Conservation (phyloP, 2,888 invertebrate species). For the Parnassius smintheus region DNA sequence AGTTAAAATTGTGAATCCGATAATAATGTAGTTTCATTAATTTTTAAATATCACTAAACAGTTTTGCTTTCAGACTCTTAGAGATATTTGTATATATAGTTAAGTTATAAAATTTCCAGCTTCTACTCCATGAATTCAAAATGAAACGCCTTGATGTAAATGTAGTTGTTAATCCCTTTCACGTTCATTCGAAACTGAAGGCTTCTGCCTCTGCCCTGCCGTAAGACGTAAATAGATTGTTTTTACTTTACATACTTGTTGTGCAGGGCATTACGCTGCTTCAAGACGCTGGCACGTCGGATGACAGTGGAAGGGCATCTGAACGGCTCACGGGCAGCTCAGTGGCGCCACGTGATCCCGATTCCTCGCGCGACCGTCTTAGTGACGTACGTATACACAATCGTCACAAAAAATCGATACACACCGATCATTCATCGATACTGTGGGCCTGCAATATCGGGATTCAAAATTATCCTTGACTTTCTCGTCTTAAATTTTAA, state of each 20-base stretch:
- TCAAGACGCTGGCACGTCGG: slow-evolving; percentile 91
- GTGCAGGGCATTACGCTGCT: slow-evolving; percentile 87
- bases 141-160: background rate
- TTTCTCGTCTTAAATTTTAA: background rate
- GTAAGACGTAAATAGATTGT: slow-evolving; percentile 27
- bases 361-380: slow-evolving; percentile 91
- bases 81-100: too few relatives aligned
- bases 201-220: slow-evolving; percentile 12
- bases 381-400: slow-evolving; percentile 87
- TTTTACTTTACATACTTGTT: slow-evolving; percentile 43
- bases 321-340: slow-evolving; percentile 90
- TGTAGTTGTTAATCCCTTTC: slow-evolving; percentile 12
- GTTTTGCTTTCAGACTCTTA: too few relatives aligned
- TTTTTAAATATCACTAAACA: too few relatives aligned
- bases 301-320: slow-evolving; percentile 91
- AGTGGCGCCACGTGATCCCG: slow-evolving; percentile 88
- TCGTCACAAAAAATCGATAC: slow-evolving; percentile 25
- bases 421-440: slow-evolving; percentile 1
- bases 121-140: too few relatives aligned
- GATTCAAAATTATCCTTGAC: slow-evolving; percentile 15
- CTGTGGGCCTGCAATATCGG: slow-evolving; percentile 17
- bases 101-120: too few relatives aligned
- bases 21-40: too few relatives aligned
- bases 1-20: too few relatives aligned
- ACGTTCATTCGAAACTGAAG: slow-evolving; percentile 24